Percentiles rank a stretch among this genome's conserved stretches.
phyloP scores from a whole-genome alignment of 37 sponge, comb jelly and placozoan genomes.

The Corticium candelabrum region DNA sequence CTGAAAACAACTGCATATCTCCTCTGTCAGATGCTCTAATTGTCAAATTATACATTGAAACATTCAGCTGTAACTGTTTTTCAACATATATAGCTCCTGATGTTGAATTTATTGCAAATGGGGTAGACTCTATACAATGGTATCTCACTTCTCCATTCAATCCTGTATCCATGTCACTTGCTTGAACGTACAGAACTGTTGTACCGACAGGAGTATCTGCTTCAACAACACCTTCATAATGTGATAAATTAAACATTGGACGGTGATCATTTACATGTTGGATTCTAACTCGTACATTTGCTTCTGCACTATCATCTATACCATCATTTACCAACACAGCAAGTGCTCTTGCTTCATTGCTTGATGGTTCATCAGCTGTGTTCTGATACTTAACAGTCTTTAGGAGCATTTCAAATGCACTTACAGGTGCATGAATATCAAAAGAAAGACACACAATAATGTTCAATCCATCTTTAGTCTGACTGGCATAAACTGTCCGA shows the following conservation, averaged over 20 bases:
- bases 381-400: neutral
- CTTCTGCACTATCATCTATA: neutral
- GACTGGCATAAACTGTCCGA: neutral
- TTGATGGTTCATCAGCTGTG: neutral
- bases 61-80: no score
- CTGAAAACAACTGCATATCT: no score
- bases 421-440: neutral
- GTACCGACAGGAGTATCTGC: conserved; percentile 19
- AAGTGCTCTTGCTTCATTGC: neutral
- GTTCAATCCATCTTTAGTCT: neutral
- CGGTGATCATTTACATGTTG: neutral
- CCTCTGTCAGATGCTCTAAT: no score
- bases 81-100: no score
- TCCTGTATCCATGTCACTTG: conserved; percentile 33
- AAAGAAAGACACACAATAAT: neutral
- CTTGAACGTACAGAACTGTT: conserved; percentile 21
- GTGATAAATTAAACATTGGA: neutral
- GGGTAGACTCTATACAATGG: no score
- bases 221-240: neutral
- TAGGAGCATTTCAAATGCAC: neutral
- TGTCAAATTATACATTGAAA: no score
- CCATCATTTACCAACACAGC: neutral
- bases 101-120: no score
- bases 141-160: conserved; percentile 17
- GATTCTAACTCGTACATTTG: neutral